These are phyloP conservation scores for Beroe ovata DNA, from an alignment of 37 sponge, comb jelly and placozoan species.

Conservation along the genomic window DNA sequence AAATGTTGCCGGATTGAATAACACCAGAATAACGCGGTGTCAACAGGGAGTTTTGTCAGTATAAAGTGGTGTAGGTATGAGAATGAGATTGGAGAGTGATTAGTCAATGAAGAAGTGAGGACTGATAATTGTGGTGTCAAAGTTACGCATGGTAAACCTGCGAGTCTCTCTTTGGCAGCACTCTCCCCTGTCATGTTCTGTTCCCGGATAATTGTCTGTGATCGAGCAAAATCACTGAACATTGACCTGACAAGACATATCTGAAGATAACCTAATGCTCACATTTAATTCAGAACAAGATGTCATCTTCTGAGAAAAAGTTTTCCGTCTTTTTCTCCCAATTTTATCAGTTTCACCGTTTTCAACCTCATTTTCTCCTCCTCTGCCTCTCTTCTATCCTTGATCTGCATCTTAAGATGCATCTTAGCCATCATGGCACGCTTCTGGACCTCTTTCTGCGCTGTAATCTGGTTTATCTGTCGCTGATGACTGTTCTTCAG, in stretches of 20 bases:
- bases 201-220: constrained; percentile 21
- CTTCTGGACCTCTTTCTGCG: constrained; percentile 54
- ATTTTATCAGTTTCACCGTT: too few relatives aligned
- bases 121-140: background rate
- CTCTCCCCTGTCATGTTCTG: constrained; percentile 24
- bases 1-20: background rate
- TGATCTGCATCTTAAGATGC: constrained; percentile 4
- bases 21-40: background rate
- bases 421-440: constrained; percentile 52
- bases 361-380: constrained; percentile 29
- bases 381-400: constrained; percentile 25
- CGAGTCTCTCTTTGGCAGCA: constrained; percentile 58
- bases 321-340: background rate
- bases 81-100: background rate
- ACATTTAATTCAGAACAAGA: too few relatives aligned
- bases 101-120: background rate
- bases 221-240: constrained; percentile 35
- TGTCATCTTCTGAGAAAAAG: too few relatives aligned
- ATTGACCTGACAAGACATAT: background rate
- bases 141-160: too few relatives aligned
- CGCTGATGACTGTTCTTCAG: constrained; percentile 4
- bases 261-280: too few relatives aligned
- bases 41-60: background rate
- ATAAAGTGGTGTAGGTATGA: background rate
- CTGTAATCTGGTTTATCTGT: constrained; percentile 46